These are phyloP conservation scores for Clanis bilineata DNA, from an alignment of 2,888 invertebrate species.

Conservation along the genomic window DNA sequence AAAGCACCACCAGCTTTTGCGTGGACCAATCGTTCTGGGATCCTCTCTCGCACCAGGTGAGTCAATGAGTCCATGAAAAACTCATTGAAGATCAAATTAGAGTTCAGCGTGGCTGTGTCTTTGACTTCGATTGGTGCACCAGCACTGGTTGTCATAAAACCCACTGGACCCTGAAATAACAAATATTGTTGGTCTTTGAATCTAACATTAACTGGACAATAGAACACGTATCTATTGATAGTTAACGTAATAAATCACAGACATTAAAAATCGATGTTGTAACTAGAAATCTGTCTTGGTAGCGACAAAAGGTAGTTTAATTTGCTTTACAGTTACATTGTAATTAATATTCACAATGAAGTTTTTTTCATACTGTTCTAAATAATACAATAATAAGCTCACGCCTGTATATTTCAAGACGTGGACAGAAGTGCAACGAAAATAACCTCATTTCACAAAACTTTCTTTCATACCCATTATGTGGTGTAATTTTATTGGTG, in stretches of 20 bases:
- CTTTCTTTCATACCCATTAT: no score
- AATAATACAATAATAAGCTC: no score
- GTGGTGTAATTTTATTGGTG: no score
- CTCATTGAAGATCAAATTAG: conserved; percentile 89
- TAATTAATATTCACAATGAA: background rate
- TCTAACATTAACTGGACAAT: background rate
- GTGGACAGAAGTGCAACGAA: no score
- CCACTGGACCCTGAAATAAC: conserved; percentile 69
- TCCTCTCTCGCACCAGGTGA: conserved; percentile 92
- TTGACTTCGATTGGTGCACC: conserved; percentile 90
- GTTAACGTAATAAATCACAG: background rate
- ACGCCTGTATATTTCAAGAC: no score
- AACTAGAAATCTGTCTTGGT: background rate
- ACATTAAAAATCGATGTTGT: background rate
- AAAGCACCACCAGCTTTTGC: conserved; percentile 96
- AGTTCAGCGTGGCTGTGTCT: conserved; percentile 87
- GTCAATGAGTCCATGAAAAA: conserved; percentile 87
- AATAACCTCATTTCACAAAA: no score
- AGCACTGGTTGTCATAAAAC: conserved; percentile 86
- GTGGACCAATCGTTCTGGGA: conserved; percentile 95
- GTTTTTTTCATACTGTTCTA: no score
- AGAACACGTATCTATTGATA: background rate
- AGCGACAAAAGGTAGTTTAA: background rate
- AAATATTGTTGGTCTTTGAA: background rate
- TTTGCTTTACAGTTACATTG: background rate